Percentiles rank a stretch among this genome's conserved stretches.
Evolutionary conservation across 2,888 invertebrate species (phyloP).

Genomic region (Liopterus haemorrhoidalis): DNA sequence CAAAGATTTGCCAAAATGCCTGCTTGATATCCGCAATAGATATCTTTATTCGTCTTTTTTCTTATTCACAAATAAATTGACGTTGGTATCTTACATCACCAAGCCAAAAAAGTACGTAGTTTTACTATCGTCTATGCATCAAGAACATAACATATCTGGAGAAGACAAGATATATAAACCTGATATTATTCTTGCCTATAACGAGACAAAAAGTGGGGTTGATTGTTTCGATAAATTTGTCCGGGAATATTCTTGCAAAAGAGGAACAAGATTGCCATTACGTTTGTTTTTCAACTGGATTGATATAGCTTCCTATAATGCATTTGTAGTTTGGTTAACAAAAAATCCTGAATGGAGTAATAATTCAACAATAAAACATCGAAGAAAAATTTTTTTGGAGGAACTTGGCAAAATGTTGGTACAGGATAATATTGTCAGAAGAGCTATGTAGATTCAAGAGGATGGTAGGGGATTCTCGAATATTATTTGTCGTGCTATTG

Average conservation of each 20-base stretch:
- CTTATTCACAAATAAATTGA: constrained; percentile 1
- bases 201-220: constrained; percentile 4
- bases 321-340: constrained; percentile 3
- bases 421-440: no score
- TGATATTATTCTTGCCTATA: constrained; percentile 5
- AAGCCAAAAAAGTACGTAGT: constrained; percentile 5
- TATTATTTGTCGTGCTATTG: no score
- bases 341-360: constrained; percentile 3
- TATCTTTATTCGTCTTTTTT: constrained; percentile 2
- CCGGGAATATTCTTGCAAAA: constrained; percentile 9
- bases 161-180: constrained; percentile 1
- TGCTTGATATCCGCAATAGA: neutral
- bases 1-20: constrained; percentile 3
- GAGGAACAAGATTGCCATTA: constrained; percentile 1
- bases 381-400: constrained; percentile 4
- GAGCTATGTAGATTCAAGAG: no score
- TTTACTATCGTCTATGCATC: constrained; percentile 7
- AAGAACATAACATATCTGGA: constrained; percentile 1
- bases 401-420: no score
- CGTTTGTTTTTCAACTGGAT: constrained; percentile 1
- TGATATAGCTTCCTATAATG: constrained; percentile 8
- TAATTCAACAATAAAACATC: constrained; percentile 3
- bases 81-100: constrained; percentile 5
- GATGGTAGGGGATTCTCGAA: no score
- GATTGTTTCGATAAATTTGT: constrained; percentile 8